phyloP scores from a whole-genome alignment of 2,888 invertebrate species.

The Drosophila neonasuta region DNA sequence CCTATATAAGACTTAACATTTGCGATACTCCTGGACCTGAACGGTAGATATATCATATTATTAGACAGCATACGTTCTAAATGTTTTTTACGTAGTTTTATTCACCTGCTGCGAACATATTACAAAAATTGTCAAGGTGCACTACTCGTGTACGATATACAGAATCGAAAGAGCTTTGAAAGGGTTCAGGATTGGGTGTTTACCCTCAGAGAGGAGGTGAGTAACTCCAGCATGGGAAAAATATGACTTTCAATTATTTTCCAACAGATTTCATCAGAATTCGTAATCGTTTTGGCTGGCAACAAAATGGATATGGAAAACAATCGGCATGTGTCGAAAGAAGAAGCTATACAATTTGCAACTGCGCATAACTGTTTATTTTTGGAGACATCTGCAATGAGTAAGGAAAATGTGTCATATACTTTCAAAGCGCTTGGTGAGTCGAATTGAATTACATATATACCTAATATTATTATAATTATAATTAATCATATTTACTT shows the following conservation, averaged over 20 bases:
- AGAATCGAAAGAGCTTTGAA: slow-evolving; percentile 23
- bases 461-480: too few relatives aligned
- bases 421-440: slow-evolving; percentile 42
- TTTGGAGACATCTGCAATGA: slow-evolving; percentile 36
- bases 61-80: neutral
- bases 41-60: slow-evolving; percentile 22
- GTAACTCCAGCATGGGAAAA: neutral
- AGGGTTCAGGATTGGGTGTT: slow-evolving; percentile 35
- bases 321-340: slow-evolving; percentile 15
- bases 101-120: slow-evolving; percentile 17
- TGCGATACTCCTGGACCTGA: slow-evolving; percentile 43
- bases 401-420: slow-evolving; percentile 4
- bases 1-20: slow-evolving; percentile 24
- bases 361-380: slow-evolving; percentile 23
- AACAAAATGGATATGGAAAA: slow-evolving; percentile 36
- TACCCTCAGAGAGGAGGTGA: slow-evolving; percentile 25
- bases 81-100: slow-evolving; percentile 32
- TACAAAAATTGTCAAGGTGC: slow-evolving; percentile 30
- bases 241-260: neutral
- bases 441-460: neutral
- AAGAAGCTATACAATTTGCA: slow-evolving; percentile 39
- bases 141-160: slow-evolving; percentile 52
- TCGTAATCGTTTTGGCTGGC: slow-evolving; percentile 41
- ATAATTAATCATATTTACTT: neutral
- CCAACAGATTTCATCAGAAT: neutral